phyloP scores from a whole-genome alignment of 2,888 invertebrate genomes.

The Trissolcus brochymenae region DNA sequence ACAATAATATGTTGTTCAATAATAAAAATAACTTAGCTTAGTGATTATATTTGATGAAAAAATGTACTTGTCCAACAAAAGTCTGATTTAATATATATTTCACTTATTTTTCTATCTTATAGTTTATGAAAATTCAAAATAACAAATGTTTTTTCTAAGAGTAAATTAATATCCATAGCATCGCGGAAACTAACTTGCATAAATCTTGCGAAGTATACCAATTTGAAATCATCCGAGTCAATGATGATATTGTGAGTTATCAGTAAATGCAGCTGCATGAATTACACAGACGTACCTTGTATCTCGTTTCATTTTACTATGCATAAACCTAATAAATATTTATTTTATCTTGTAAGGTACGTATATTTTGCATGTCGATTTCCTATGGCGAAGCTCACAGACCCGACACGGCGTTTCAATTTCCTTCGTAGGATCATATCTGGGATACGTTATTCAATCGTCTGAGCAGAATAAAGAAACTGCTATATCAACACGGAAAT shows the following conservation, averaged over 20 bases:
- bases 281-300: conserved; percentile 36
- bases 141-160: too few relatives aligned
- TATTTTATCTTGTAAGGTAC: conserved; percentile 44
- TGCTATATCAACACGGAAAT: conserved; percentile 48
- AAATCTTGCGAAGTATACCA: too few relatives aligned
- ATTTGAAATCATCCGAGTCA: conserved; percentile 14
- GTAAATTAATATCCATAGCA: too few relatives aligned
- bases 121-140: too few relatives aligned
- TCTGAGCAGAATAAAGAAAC: conserved; percentile 49
- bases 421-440: conserved; percentile 54
- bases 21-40: too few relatives aligned
- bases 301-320: conserved; percentile 46
- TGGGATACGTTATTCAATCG: conserved; percentile 52
- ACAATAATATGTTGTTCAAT: too few relatives aligned
- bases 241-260: conserved; percentile 25
- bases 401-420: conserved; percentile 42
- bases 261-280: conserved; percentile 33
- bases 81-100: too few relatives aligned
- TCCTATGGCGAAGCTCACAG: conserved; percentile 34
- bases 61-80: too few relatives aligned
- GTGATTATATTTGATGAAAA: too few relatives aligned
- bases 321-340: conserved; percentile 50
- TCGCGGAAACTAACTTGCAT: too few relatives aligned
- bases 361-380: conserved; percentile 45
- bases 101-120: too few relatives aligned